Conservation (phyloP, 1,140 invertebrate genomes). For the Andricus grossulariae region DNA sequence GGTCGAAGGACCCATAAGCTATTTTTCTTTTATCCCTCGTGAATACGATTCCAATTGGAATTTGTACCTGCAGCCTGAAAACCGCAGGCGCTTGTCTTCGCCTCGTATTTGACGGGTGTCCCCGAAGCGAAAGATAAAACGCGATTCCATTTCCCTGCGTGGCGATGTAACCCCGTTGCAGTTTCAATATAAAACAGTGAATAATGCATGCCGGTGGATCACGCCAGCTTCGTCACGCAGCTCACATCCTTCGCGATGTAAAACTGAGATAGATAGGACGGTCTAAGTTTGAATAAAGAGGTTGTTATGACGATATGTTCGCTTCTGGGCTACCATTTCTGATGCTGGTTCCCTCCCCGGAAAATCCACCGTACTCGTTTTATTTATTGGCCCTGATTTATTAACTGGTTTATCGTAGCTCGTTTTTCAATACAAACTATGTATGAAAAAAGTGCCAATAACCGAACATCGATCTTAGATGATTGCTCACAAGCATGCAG, state of each 20-base stretch:
- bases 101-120: conserved; percentile 54
- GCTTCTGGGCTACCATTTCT: conserved; percentile 50
- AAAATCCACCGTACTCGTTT: conserved; percentile 36
- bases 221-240: conserved; percentile 63
- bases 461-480: background rate
- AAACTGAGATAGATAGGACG: conserved; percentile 69
- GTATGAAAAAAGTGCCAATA: background rate
- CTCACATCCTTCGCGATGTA: conserved; percentile 68
- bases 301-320: conserved; percentile 60
- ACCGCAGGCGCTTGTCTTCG: conserved; percentile 44
- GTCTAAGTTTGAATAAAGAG: conserved; percentile 70
- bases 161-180: conserved; percentile 52
- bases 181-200: conserved; percentile 71
- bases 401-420: conserved; percentile 51
- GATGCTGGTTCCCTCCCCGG: background rate
- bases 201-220: conserved; percentile 67
- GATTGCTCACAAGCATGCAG: background rate
- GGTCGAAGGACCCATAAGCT: background rate
- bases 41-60: conserved; percentile 31
- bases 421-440: conserved; percentile 54
- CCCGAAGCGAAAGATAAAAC: conserved; percentile 56
- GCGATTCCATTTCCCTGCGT: conserved; percentile 59
- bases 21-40: conserved; percentile 26
- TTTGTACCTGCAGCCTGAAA: conserved; percentile 27
- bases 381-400: conserved; percentile 52